A percentile compares a stretch with the other conserved stretches of the same genome.
Conservation (phyloP, 2,888 invertebrate genomes). For the Apodemia hepburni region DNA sequence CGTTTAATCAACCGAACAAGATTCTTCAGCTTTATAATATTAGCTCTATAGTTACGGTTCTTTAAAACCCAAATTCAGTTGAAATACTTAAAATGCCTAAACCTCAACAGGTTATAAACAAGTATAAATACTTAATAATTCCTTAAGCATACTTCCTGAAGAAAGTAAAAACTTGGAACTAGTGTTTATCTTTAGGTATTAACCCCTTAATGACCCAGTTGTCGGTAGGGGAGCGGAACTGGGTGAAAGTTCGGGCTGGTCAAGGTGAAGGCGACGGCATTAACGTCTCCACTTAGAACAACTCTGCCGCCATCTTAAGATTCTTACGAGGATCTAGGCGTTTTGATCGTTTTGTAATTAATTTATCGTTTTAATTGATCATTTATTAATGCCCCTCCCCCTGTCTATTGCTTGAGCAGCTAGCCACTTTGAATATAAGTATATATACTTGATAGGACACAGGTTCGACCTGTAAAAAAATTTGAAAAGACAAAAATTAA, state of each 20-base stretch:
- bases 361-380: too few species aligned
- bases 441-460: too few species aligned
- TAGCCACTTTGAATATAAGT: too few species aligned
- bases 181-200: conserved; percentile 23
- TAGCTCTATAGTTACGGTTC: too few species aligned
- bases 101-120: background rate
- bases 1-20: too few species aligned
- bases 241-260: conserved; percentile 72
- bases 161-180: conserved; percentile 10
- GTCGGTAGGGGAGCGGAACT: conserved; percentile 46
- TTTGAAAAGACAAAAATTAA: too few species aligned
- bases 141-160: conserved; percentile 1
- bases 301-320: conserved; percentile 69
- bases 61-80: too few species aligned
- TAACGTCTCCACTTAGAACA: conserved; percentile 72
- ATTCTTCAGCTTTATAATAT: too few species aligned
- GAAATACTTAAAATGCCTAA: too few species aligned
- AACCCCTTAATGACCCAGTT: conserved; percentile 34
- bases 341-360: conserved; percentile 48
- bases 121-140: background rate
- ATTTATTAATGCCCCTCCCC: too few species aligned
- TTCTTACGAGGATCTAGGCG: conserved; percentile 35
- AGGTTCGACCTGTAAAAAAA: too few species aligned
- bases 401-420: too few species aligned
- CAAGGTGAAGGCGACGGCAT: conserved; percentile 73